These are phyloP conservation scores for Cataglyphis albicans DNA, from an alignment of 2,888 invertebrate species.

Conservation along the genomic window DNA sequence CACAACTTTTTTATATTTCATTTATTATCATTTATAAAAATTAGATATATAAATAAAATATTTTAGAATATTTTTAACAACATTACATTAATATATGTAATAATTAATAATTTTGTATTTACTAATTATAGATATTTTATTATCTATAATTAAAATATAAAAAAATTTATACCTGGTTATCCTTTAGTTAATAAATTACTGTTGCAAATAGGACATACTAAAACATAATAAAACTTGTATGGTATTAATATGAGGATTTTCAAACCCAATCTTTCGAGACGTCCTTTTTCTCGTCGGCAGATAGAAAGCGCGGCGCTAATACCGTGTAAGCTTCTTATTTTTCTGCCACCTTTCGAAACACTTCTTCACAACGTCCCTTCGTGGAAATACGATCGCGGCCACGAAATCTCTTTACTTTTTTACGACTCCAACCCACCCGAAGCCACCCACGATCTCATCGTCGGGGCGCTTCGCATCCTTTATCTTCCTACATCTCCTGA, in stretches of 20 bases:
- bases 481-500: constrained; percentile 58
- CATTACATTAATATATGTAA: background rate
- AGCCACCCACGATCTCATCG: constrained; percentile 48
- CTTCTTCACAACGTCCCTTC: constrained; percentile 51
- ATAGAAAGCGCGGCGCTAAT: constrained; percentile 66
- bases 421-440: constrained; percentile 62
- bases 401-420: constrained; percentile 70
- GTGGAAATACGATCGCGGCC: constrained; percentile 55
- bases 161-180: background rate
- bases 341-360: constrained; percentile 57
- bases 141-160: background rate
- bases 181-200: constrained; percentile 13
- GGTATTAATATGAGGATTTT: constrained; percentile 34
- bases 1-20: too few relatives aligned
- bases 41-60: background rate
- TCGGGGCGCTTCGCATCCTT: constrained; percentile 54
- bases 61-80: background rate
- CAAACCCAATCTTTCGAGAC: constrained; percentile 43
- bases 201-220: background rate
- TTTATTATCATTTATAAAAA: too few relatives aligned
- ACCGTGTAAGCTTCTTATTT: constrained; percentile 67
- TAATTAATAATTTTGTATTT: background rate
- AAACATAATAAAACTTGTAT: constrained; percentile 33
- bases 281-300: constrained; percentile 27
- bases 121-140: background rate